Base-by-base conservation (phyloP, 2,888 invertebrate genomes). In the Eurytoma californica region DNA sequence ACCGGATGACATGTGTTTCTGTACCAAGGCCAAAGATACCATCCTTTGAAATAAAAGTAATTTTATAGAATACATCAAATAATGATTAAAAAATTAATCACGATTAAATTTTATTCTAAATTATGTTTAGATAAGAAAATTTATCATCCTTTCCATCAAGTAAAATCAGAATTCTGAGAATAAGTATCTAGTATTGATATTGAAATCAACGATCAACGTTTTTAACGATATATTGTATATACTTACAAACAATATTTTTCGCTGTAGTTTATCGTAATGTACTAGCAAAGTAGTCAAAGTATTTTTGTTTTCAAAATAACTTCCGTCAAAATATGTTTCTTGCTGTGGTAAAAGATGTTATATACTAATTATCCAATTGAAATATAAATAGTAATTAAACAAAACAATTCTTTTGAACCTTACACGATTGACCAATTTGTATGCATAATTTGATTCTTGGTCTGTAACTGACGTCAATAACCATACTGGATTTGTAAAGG, bases 11-110 rank as follows among this genome's bases (percentile, higher is more conserved):
- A 16, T 74, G 66, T 0, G 24, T 74, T 47, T 67, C 66, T 9
- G 74, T 66, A n/a, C 74, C 74, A 58, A 75, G 39, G 20, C 75
- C 75, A 68, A 75, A 60, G 20, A 75, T 68, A 53, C 75, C 75
- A 53, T 60, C 60, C 75, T 75, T 49, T 18, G 20, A 51, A 49
- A 24, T 57, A 24, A 9, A 72, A 13, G 16, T 65, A n/a, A 13
- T 13, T 51, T 49, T 24, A 66, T 14, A 14, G 24, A 24, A 24
- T 2, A 24, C 24, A 24, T 24, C 24, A 24, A 24, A 24, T 24
- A 24, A 24, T 24, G 2, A 24, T 24, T 24, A 24, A 24, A 2
- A 24, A 24, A 24, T 24, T 24, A 24, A 24, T 24, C 24, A 24
- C 24, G 24, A 24, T 24, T n/a, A n/a, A n/a, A n/a, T 24, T 24